phyloP scores from a whole-genome alignment of 2,888 invertebrate genomes.

The Myopa tessellatipennis region DNA sequence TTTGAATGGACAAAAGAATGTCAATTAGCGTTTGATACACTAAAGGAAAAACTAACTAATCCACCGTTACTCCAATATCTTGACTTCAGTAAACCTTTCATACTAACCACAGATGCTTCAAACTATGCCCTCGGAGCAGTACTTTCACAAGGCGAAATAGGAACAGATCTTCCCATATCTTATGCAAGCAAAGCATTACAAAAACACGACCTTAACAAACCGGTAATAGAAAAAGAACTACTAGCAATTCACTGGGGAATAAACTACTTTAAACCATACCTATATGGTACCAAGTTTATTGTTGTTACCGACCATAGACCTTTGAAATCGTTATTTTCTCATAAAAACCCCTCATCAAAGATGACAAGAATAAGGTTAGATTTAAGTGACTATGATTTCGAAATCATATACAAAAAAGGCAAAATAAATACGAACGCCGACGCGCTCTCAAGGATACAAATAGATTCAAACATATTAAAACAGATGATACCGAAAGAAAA shows the following conservation, averaged over 20 bases:
- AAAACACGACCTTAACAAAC: slow-evolving; percentile 1
- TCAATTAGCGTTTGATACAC: slow-evolving; percentile 3
- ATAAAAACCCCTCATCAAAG: background rate
- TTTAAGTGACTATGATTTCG: slow-evolving; percentile 11
- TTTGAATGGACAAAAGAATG: slow-evolving; percentile 10
- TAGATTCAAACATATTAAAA: slow-evolving; percentile 3
- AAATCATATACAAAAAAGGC: slow-evolving; percentile 1
- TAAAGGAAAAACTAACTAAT: background rate
- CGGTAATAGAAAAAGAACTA: slow-evolving; percentile 8
- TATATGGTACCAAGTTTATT: background rate
- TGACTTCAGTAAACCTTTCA: background rate
- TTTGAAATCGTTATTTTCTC: slow-evolving; percentile 1
- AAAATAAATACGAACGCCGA: slow-evolving; percentile 8
- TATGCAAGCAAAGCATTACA: background rate
- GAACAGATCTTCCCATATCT: background rate
- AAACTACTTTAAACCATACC: background rate
- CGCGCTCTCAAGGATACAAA: slow-evolving; percentile 2
- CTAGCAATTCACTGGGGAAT: slow-evolving; percentile 3
- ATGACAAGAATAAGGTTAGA: slow-evolving; percentile 9
- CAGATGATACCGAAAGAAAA: background rate
- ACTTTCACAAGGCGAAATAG: background rate
- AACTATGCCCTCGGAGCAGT: background rate
- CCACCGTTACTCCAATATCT: background rate
- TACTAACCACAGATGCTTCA: slow-evolving; percentile 2
- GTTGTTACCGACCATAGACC: slow-evolving; percentile 14